Evolutionary conservation across 2,888 invertebrate genomes (phyloP), one percentile per base, ranked within the genome.

Genomic region (Erebia palarica): DNA sequence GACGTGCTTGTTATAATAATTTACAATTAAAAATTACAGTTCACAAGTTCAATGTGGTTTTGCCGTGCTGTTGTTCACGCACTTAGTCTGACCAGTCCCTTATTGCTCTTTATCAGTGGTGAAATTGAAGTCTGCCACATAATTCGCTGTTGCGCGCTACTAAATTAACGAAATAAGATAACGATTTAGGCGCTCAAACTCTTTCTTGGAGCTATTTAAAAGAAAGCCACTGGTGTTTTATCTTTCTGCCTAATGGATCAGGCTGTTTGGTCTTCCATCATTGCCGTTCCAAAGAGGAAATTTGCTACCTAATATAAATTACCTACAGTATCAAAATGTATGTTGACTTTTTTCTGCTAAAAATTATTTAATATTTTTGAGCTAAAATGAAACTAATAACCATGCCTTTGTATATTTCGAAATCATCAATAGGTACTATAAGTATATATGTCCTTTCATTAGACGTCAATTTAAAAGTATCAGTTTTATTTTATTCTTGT

Each of bases 31-130:
- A 10, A 44, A 44, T 44, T 44, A 16, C 8, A 9, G 18, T 55
- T 10, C 55, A 55, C 16, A 10, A 10, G 16, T n/a, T 10, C 16
- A 16, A 4, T 18, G 55, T 55, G 3, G 16, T 9, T 16, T 53
- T 55, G 9, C 16, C 55, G 16, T 16, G 55, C 10, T 18, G 18
- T 18, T 18, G 18, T 10, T 3, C 3, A 10, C 18, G 55, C 55
- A 3, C 16, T 18, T 16, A 18, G 16, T 55, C 55, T 55, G 10
- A 18, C 55, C 55, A 55, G 16, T 9, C 55, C 55, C 18, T 55
- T 58, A 75, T 69, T 70, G 68, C 65, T 70, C 65, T 71, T 73
- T 72, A 71, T 69, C 71, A 65, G 55, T 66, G 69, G 79, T 81
- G 75, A 75, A 75, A 75, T 70, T 71, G 27, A 70, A 69, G 21